Evolutionary conservation across 2,797 vertebrate genomes (phyloP).

Genomic region (Diceros bicornis): DNA sequence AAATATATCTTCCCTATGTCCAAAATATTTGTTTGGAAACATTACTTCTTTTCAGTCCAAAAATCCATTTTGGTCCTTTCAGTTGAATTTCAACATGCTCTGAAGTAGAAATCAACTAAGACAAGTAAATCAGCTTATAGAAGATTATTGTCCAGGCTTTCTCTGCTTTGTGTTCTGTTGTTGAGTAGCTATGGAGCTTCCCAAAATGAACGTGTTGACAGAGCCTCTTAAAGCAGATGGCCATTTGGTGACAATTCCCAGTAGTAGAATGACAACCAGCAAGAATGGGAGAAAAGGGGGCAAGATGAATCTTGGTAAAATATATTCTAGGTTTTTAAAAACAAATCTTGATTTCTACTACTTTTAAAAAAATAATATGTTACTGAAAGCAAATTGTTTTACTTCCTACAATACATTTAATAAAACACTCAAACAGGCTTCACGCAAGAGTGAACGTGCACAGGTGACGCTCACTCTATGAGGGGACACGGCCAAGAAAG

Average conservation of each 20-base stretch:
- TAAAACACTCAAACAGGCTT: not conserved
- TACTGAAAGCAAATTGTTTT: not conserved
- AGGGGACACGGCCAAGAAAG: not conserved
- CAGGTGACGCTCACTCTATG: not conserved
- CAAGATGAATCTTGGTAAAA: not conserved
- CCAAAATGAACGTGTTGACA: not conserved
- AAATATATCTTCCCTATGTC: not conserved
- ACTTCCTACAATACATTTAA: not conserved
- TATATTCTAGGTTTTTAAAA: not conserved
- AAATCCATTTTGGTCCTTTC: not conserved
- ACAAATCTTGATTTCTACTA: not conserved
- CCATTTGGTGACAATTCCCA: not conserved
- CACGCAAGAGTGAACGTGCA: not conserved
- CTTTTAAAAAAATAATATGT: not conserved
- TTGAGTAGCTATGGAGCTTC: not conserved
- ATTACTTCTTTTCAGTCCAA: constrained; percentile 34
- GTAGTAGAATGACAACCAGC: not conserved
- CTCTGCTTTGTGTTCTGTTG: not conserved
- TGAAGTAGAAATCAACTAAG: constrained; percentile 41
- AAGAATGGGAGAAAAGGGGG: not conserved
- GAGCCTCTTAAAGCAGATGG: not conserved
- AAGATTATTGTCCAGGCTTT: not conserved
- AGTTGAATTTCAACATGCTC: not conserved
- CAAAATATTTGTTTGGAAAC: constrained; percentile 4
- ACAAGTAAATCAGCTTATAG: not conserved